Percentiles rank a stretch among this genome's conserved stretches.
phyloP scores from a whole-genome alignment of 2,797 vertebrate genomes.

The Galagoides demidoff region DNA sequence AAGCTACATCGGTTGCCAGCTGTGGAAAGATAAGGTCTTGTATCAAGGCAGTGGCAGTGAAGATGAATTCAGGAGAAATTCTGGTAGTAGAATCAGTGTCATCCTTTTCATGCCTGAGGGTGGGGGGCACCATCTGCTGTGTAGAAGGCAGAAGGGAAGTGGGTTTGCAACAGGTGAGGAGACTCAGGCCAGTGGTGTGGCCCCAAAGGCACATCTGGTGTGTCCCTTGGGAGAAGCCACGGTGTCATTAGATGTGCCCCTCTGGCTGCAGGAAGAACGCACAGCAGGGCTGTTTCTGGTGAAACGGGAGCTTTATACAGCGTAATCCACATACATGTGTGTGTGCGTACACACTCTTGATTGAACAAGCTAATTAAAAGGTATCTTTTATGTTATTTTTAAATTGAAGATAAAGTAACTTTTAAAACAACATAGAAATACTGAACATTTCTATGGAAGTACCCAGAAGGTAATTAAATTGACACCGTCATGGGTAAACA shows the following conservation, averaged over 20 bases:
- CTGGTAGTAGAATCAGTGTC: fast-evolving
- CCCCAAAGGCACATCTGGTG: fast-evolving
- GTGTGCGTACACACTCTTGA: too few relatives aligned
- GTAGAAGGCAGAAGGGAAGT: too few relatives aligned
- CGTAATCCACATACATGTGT: too few relatives aligned
- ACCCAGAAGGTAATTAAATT: too few relatives aligned
- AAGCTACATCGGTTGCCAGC: neutral
- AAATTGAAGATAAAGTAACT: neutral
- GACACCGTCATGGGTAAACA: fast-evolving
- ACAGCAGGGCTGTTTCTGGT: neutral
- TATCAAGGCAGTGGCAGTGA: fast-evolving
- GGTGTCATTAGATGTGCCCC: fast-evolving
- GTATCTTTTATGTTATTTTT: neutral
- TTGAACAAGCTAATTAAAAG: neutral
- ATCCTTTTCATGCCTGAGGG: fast-evolving
- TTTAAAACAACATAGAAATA: neutral
- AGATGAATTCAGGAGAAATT: too few relatives aligned
- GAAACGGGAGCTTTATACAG: fast-evolving
- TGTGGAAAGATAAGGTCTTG: fast-evolving
- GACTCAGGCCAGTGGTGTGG: fast-evolving
- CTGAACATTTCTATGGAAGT: fast-evolving
- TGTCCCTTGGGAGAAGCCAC: fast-evolving
- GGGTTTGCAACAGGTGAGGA: neutral
- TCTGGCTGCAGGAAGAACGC: neutral
- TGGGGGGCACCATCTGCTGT: fast-evolving